phyloP scores from a whole-genome alignment of 2,888 invertebrate species.

The Sinopyrophorus schimmeli region DNA sequence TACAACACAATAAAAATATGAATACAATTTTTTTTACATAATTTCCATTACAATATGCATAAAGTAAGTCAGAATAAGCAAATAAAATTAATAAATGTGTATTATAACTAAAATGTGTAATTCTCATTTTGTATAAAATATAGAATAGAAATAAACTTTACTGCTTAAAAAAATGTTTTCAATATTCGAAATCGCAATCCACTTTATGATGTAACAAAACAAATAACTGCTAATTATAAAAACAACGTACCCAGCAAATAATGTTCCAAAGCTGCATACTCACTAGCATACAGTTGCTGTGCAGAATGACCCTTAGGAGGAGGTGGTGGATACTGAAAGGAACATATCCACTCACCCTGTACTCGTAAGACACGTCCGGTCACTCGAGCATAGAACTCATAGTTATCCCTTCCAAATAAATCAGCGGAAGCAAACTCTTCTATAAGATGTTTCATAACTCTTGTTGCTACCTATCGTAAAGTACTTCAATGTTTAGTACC shows the following conservation, averaged over 20 bases:
- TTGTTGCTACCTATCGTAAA: slow-evolving; percentile 79
- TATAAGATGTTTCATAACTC: slow-evolving; percentile 95
- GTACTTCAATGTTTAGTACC: not conserved
- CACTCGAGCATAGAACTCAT: slow-evolving; percentile 93
- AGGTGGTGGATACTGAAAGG: slow-evolving; percentile 85
- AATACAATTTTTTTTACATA: too few relatives aligned
- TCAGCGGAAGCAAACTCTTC: slow-evolving; percentile 96
- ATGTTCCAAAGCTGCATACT: slow-evolving; percentile 55
- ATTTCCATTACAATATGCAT: too few relatives aligned
- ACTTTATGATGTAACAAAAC: too few relatives aligned
- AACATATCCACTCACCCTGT: slow-evolving; percentile 95
- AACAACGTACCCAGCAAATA: slow-evolving; percentile 51
- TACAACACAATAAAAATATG: too few relatives aligned
- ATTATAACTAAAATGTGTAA: too few relatives aligned
- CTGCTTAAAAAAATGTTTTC: too few relatives aligned
- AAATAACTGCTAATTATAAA: slow-evolving; percentile 1
- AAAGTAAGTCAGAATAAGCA: too few relatives aligned
- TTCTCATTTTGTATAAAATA: too few relatives aligned
- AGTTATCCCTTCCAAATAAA: slow-evolving; percentile 91
- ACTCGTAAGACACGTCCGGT: slow-evolving; percentile 91
- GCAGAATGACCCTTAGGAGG: slow-evolving; percentile 66
- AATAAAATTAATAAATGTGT: too few relatives aligned
- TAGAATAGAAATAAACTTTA: too few relatives aligned
- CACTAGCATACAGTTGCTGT: slow-evolving; percentile 69
- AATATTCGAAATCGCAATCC: too few relatives aligned